phyloP scores from a whole-genome alignment of 2,888 invertebrate species.

The Camponotus fellah region DNA sequence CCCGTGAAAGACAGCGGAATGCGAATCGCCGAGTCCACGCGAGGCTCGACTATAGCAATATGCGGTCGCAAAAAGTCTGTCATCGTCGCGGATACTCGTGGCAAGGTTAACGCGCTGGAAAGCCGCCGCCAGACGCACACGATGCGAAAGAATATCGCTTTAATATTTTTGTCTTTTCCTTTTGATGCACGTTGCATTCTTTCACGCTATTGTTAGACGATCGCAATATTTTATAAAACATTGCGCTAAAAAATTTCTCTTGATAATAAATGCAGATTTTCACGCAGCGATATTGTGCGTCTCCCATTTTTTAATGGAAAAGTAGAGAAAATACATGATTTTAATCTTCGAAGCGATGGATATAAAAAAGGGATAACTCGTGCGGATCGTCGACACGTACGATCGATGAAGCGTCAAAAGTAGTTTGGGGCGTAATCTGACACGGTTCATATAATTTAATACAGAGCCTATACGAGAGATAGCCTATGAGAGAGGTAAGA shows the following conservation, averaged over 20 bases:
- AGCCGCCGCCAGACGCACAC: constrained; percentile 19
- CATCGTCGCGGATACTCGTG: constrained; percentile 46
- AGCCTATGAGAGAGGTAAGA: constrained; percentile 27
- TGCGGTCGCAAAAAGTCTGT: constrained; percentile 79
- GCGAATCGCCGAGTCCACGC: constrained; percentile 74
- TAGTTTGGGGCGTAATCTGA: constrained; percentile 76
- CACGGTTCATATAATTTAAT: constrained; percentile 77
- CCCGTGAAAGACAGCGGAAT: constrained; percentile 81
- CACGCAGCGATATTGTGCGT: not conserved
- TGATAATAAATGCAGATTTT: not conserved
- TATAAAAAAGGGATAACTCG: constrained; percentile 34
- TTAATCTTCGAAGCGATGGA: not conserved
- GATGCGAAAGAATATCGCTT: constrained; percentile 13
- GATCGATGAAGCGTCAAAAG: constrained; percentile 61
- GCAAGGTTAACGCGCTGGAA: constrained; percentile 18
- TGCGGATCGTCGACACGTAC: constrained; percentile 58
- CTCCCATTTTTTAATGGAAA: not conserved
- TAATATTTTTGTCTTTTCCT: not conserved
- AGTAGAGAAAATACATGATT: not conserved
- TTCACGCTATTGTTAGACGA: not conserved
- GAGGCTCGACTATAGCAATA: constrained; percentile 77
- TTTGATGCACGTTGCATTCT: not conserved
- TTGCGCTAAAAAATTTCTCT: not conserved
- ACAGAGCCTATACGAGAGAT: constrained; percentile 54
- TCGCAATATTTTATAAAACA: not conserved